Evolutionary conservation across 2,888 invertebrate species (phyloP).

Genomic region (Phengaris alcon): DNA sequence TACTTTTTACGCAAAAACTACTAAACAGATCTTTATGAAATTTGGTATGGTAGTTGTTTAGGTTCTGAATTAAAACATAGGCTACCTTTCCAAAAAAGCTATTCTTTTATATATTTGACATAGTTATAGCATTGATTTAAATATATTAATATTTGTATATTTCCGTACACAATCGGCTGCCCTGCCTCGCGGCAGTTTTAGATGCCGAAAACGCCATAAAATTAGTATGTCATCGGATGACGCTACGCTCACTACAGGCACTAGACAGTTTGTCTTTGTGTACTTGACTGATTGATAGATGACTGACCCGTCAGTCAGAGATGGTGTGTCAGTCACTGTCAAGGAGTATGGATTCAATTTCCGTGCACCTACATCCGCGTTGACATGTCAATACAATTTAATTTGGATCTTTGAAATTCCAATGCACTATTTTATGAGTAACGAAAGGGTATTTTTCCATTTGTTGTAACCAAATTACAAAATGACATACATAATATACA

Average conservation of each 20-base stretch:
- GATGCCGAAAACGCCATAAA: slow-evolving; percentile 30
- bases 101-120: no score
- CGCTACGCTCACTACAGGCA: slow-evolving; percentile 42
- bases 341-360: slow-evolving; percentile 60
- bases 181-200: no score
- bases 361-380: slow-evolving; percentile 51
- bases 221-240: slow-evolving; percentile 45
- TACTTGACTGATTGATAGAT: slow-evolving; percentile 43
- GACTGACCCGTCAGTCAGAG: slow-evolving; percentile 36
- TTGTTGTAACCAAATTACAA: no score
- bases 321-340: slow-evolving; percentile 37
- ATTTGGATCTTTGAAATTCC: slow-evolving; percentile 3
- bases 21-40: no score
- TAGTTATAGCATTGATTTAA: no score
- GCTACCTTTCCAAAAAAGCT: no score
- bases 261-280: slow-evolving; percentile 45
- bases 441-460: neutral
- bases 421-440: neutral
- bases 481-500: no score
- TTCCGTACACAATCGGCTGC: no score
- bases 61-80: no score
- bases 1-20: no score
- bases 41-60: no score
- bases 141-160: no score
- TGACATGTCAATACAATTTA: slow-evolving; percentile 31